Base-by-base conservation (phyloP, 2,113 vertebrate species). In the Eclectus roratus region DNA sequence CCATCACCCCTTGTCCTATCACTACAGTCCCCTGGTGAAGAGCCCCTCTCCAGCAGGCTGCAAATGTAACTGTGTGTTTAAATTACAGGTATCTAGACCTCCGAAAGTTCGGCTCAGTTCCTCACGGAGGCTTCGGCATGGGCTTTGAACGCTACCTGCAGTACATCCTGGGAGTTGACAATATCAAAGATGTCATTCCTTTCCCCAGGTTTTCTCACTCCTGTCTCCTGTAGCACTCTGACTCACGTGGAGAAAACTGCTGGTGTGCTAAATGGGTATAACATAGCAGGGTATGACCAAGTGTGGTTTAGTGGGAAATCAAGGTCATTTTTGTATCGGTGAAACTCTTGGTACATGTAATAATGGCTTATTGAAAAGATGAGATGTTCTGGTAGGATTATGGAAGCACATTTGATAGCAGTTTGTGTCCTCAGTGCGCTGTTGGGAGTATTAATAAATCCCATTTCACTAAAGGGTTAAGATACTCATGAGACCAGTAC, bases 131-230 rank as follows among this genome's bases (percentile, higher is more conserved):
- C 68, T 99, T 99, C 61, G 99, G 99, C 63, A 98, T 99, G 98
- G 99, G 99, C 65, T 99, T 99, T 96, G 99, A 99, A 96, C 98
- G 99, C 86, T 99, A 99, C 95, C 97, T 99, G 88, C 99, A 99
- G 47, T 99, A 98, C 97, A 96, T 99, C 96, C 93, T 99, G 80
- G 99, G 99, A 94, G 97, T 99, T 33, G 98, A 99, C 88, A 99
- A 99, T 93, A 99, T 99, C 96, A 99, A 99, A 97, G 99, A 99
- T 89, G 99, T 98, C n/a, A 98, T 99, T 96, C 99, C 99, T 52
- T 99, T 99, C 94, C 99, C 99, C 16, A 98, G 99, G 85, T 99
- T 98, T 98, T 97, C 99, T 78, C 98, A 98, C 94, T 99, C 99
- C 4, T 99, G 99, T 93, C 93, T 98, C 95, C 96, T 99, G 44